Conservation (phyloP, 2,113 vertebrate genomes). For the Puffinus mauretanicus region DNA sequence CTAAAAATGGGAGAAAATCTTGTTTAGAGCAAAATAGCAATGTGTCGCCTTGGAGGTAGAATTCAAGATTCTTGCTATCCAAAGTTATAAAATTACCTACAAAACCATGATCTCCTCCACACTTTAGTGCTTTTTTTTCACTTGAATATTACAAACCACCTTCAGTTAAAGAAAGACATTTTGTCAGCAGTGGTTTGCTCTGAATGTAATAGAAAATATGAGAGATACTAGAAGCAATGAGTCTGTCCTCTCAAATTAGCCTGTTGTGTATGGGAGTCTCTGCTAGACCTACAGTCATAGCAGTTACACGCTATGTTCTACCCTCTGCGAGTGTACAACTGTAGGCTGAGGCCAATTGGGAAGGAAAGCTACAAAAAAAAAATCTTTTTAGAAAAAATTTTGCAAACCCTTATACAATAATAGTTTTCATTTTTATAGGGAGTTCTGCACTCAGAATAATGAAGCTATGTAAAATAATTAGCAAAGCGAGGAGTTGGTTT, state of each 20-base stretch:
- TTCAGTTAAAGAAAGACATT: neutral
- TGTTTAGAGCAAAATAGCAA: neutral
- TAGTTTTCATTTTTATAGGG: neutral
- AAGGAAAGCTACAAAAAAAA: neutral
- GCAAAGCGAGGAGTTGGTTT: neutral
- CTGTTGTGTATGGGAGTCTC: neutral
- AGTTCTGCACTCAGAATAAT: neutral
- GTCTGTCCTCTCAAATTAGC: neutral
- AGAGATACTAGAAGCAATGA: neutral
- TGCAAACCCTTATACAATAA: neutral
- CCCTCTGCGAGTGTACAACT: neutral
- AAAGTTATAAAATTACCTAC: neutral
- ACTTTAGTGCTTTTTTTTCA: neutral
- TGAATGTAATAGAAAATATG: neutral
- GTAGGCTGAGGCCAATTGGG: neutral
- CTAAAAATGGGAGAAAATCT: neutral
- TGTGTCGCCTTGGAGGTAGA: neutral
- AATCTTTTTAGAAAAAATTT: neutral
- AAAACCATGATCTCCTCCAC: neutral
- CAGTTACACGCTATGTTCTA: neutral
- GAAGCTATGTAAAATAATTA: neutral
- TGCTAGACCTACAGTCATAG: neutral
- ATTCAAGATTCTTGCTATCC: neutral
- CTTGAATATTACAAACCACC: neutral
- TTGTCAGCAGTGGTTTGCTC: neutral